These are phyloP conservation scores for Leptopilina syphax DNA, from an alignment of 2,888 invertebrate genomes.

Conservation along the genomic window DNA sequence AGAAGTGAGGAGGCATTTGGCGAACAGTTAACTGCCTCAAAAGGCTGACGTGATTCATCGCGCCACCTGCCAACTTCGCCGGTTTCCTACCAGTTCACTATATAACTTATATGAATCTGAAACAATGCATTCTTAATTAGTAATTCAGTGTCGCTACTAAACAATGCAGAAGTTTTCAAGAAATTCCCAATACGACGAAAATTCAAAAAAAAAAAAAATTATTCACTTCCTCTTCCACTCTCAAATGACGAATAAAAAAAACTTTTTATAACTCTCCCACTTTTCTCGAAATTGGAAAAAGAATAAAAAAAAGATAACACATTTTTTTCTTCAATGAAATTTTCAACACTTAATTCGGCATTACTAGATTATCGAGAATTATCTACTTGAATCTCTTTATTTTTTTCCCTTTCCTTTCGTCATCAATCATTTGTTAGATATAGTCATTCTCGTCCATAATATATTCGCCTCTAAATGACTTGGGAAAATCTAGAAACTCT, in stretches of 20 bases:
- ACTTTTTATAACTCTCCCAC: too few species aligned
- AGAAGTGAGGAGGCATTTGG: not conserved
- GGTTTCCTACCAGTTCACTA: not conserved
- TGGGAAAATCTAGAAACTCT: constrained; percentile 15
- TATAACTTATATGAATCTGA: constrained; percentile 2
- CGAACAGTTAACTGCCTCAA: constrained; percentile 5
- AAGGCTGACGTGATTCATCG: constrained; percentile 34
- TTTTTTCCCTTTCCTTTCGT: not conserved
- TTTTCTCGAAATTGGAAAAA: too few species aligned
- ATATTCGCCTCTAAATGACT: constrained; percentile 10
- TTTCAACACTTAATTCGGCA: too few species aligned
- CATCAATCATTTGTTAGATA: constrained; percentile 22
- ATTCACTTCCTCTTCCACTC: too few species aligned
- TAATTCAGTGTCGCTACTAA: constrained; percentile 23
- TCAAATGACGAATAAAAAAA: too few species aligned
- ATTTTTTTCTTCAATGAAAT: too few species aligned
- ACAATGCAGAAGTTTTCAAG: constrained; percentile 6
- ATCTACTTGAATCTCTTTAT: not conserved
- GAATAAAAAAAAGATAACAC: too few species aligned
- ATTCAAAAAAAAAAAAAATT: not conserved
- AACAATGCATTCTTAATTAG: constrained; percentile 29
- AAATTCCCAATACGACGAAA: not conserved
- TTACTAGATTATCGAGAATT: too few species aligned
- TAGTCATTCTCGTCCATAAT: not conserved
- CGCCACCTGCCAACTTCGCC: constrained; percentile 12